phyloP scores from a whole-genome alignment of 2,113 vertebrate species.

The Cyprinus carpio region DNA sequence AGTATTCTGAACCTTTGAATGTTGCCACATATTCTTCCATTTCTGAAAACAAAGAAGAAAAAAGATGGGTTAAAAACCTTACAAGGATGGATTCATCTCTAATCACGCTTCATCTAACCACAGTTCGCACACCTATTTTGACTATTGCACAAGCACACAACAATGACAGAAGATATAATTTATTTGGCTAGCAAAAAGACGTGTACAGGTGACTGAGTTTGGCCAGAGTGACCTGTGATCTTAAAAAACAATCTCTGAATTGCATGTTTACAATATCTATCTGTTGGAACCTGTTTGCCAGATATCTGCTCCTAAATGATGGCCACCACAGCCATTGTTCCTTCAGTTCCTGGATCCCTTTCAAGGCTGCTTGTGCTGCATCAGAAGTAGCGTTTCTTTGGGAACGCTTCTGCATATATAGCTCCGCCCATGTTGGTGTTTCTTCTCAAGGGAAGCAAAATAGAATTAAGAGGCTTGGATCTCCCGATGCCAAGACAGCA shows the following conservation, averaged over 20 bases:
- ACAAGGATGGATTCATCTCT: neutral
- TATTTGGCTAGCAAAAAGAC: too few relatives aligned
- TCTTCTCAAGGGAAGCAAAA: neutral
- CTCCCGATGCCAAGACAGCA: neutral
- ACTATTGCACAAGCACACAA: neutral
- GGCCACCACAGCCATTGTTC: neutral
- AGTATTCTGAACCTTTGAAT: conserved; percentile 98
- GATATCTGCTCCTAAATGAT: neutral
- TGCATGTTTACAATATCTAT: neutral
- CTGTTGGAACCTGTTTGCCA: neutral
- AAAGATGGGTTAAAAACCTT: neutral
- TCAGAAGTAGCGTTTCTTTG: neutral
- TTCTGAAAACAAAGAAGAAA: conserved; percentile 73
- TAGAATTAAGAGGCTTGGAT: neutral
- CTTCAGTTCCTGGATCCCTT: neutral
- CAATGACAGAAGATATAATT: neutral
- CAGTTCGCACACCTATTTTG: neutral
- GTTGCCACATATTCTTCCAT: conserved; percentile 98
- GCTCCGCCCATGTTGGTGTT: neutral
- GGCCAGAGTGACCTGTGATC: neutral
- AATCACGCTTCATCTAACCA: neutral
- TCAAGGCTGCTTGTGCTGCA: neutral
- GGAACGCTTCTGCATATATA: neutral
- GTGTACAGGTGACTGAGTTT: neutral
- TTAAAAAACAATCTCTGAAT: too few relatives aligned